Evolutionary conservation across 2,113 vertebrate genomes (phyloP).

Genomic region (Brachyhypopomus gauderio): DNA sequence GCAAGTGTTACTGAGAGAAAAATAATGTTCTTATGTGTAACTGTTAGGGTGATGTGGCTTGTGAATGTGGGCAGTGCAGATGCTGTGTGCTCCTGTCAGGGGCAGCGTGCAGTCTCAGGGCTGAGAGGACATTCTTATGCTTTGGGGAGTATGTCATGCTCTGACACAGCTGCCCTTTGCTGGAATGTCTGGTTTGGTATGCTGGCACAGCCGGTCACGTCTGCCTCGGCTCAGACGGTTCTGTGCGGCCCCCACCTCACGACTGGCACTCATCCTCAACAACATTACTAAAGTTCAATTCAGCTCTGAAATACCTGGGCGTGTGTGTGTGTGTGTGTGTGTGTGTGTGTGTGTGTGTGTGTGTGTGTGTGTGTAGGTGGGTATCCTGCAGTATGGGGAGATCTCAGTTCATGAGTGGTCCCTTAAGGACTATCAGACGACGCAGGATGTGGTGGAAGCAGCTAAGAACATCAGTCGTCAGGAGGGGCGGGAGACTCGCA

Average conservation of each 20-base stretch:
- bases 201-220: slow-evolving; percentile 18
- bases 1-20: slow-evolving; percentile 14
- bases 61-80: slow-evolving; percentile 6
- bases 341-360: slow-evolving; percentile 26
- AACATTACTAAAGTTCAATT: background rate
- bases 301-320: background rate
- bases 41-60: background rate
- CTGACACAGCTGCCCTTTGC: slow-evolving; percentile 61
- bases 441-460: slow-evolving; percentile 83
- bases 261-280: background rate
- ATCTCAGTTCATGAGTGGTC: slow-evolving; percentile 86
- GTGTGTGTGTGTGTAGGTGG: slow-evolving; percentile 76
- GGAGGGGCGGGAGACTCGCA: slow-evolving; percentile 91
- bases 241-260: background rate
- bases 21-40: background rate
- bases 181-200: slow-evolving; percentile 27
- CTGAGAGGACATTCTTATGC: slow-evolving; percentile 74
- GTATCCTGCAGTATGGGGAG: slow-evolving; percentile 92
- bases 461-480: slow-evolving; percentile 91
- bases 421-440: slow-evolving; percentile 84
- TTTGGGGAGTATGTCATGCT: slow-evolving; percentile 69
- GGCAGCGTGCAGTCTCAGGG: slow-evolving; percentile 52
- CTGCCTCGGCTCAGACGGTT: background rate
- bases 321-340: slow-evolving; percentile 17
- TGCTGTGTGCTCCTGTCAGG: slow-evolving; percentile 45